phyloP scores from a whole-genome alignment of 2,113 vertebrate species.

The Regulus satrapa region DNA sequence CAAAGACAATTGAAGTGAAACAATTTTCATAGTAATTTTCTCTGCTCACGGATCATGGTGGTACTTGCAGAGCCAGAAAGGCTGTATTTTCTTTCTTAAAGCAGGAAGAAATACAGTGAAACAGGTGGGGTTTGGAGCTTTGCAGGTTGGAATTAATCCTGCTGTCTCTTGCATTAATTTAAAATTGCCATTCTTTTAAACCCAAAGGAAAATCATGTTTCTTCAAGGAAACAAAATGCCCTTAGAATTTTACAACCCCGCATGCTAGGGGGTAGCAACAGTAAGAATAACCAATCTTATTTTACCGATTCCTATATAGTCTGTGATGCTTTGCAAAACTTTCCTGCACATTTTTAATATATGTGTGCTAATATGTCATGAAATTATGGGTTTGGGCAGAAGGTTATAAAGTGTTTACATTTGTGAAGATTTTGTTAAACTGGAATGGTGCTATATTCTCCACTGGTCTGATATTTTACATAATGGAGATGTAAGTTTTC shows the following conservation, averaged over 20 bases:
- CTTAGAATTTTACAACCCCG: background rate
- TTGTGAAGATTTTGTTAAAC: background rate
- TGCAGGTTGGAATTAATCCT: background rate
- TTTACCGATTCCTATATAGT: background rate
- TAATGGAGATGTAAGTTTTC: conserved; percentile 2
- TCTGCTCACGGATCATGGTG: background rate
- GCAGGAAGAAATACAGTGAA: background rate
- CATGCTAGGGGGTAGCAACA: background rate
- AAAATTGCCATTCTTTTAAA: background rate
- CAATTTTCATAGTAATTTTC: background rate
- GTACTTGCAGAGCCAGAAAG: background rate
- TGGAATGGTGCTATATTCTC: background rate
- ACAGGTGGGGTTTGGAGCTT: background rate
- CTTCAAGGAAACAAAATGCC: background rate
- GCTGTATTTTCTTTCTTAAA: background rate
- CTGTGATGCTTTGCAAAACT: background rate
- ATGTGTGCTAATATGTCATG: background rate
- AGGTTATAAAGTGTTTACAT: background rate
- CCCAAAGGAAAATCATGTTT: background rate
- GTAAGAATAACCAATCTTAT: background rate
- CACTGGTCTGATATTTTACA: background rate
- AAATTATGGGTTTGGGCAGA: background rate
- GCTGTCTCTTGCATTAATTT: background rate
- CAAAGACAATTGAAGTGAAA: background rate
- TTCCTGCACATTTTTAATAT: background rate